Base-by-base conservation (phyloP, 2,888 invertebrate species). In the Calameuta idolon region DNA sequence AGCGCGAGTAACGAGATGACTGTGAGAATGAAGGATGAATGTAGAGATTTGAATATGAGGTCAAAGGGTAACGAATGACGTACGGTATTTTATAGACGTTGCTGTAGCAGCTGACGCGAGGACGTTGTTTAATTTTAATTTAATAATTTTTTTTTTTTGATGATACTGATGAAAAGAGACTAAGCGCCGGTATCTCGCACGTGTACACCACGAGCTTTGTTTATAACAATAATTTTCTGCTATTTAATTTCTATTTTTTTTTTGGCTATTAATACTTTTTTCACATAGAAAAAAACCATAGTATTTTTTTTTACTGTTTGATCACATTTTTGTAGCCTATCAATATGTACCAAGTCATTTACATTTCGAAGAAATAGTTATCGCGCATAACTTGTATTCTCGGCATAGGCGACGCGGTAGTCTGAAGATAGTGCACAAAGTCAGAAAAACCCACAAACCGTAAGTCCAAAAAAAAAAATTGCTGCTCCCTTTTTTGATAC, bases 101-200 rank as follows among this genome's bases (percentile, higher is more conserved):
- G 73, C 68, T 15, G 15, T 33, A 15, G 73, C 68, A 77, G 75
- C 31, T 37, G 35, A 33, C n/a, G 40, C n/a, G 78, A 37, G 78
- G 79, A 77, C 77, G 76, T 82, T 78, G 79, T 81, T 83, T 81
- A 82, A 85, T 84, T 84, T 83, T 83, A 40, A 81, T 81, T 86
- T 80, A 83, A 82, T 80, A 76, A 81, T 80, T 77, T 83, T 35
- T 68, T 84, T 85, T 84, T 83, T 84, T 84, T 83, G 85, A 85
- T 15, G 87, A 85, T 84, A 87, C 85, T 87, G 88, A 87, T 86
- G 79, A 85, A 86, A 88, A 85, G 87, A 89, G 87, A 89, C 87
- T 89, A 84, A 82, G 87, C 81, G 87, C 89, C 89, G 79, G 84
- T 85, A 82, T 89, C 86, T 86, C 78, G 82, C 86, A 87, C 86